Evolutionary conservation across 1,140 invertebrate species (phyloP), one percentile per base, ranked within the genome.

Genomic region (Diuraphis noxia): DNA sequence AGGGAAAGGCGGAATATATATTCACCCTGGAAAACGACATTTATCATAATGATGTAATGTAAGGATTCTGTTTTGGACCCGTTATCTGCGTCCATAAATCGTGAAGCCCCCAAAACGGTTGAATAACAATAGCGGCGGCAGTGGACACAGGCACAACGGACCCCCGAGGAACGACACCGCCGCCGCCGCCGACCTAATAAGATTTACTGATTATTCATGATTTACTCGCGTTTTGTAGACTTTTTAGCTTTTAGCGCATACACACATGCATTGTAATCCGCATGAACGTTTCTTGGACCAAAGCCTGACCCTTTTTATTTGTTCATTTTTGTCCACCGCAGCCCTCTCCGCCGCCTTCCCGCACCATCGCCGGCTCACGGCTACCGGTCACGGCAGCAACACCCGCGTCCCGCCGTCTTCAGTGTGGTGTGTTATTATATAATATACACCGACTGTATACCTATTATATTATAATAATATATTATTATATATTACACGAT

Each of bases 41-140:
- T 91, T 91, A 91, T 91, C 89, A 91, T 91, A 91, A 91, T 82
- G 89, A 91, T 40, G 89, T 91, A 91, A 91, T 91, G 89, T 91
- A 91, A 91, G 89, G 89, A 91, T 91, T 91, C 89, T 91, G 89
- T 91, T 91, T 91, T 82, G 89, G 89, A 91, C 89, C 89, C 89
- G 89, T 91, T 91, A 91, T 91, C 89, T 91, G 77, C 77, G 89
- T 91, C 89, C 89, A 91, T 91, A 91, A 91, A 91, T 91, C 89
- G 89, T 91, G 77, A 81, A 82, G 88, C 13, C 88, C 41, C 89
- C 34, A 52, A 90, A 91, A 91, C 89, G 89, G 89, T 91, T 82
- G 89, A 91, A 91, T 82, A 91, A 90, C 88, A 90, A 90, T 81
- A 38, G 72, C 88, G 41, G 43, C 56, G 56, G 87, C 38, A 30